phyloP scores from a whole-genome alignment of 1,140 invertebrate species.

The Dufourea novaeangliae region DNA sequence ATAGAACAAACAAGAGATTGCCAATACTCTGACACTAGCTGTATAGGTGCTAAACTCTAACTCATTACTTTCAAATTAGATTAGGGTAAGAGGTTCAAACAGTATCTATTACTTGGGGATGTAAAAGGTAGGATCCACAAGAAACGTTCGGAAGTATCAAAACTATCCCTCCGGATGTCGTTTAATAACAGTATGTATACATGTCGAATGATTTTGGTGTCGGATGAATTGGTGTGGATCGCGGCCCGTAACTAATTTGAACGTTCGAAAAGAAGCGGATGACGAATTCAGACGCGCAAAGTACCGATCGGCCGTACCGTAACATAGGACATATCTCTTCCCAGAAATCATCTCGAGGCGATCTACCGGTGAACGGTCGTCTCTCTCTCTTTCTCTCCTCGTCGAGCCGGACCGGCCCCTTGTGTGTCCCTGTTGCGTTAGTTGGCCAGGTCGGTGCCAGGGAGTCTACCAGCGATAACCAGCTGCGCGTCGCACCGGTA shows the following conservation, averaged over 20 bases:
- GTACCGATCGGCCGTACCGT: conserved; percentile 46
- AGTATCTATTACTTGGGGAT: too few relatives aligned
- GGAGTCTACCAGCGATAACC: conserved; percentile 71
- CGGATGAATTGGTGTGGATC: too few relatives aligned
- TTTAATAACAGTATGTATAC: too few relatives aligned
- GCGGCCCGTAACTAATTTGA: background rate
- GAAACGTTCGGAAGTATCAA: too few relatives aligned
- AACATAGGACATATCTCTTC: conserved; percentile 47
- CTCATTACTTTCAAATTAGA: too few relatives aligned
- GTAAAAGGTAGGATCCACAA: too few relatives aligned
- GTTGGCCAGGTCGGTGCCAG: conserved; percentile 72
- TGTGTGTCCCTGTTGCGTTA: conserved; percentile 58
- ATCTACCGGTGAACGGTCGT: conserved; percentile 52
- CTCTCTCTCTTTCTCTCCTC: conserved; percentile 27
- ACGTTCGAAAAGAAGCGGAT: background rate
- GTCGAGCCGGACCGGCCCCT: conserved; percentile 20
- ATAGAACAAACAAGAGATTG: too few relatives aligned
- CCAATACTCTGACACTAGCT: too few relatives aligned
- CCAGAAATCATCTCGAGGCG: conserved; percentile 40
- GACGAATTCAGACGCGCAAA: conserved; percentile 22
- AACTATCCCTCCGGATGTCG: too few relatives aligned
- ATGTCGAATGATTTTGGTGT: too few relatives aligned
- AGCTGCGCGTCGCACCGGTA: conserved; percentile 67
- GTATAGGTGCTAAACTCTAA: too few relatives aligned
- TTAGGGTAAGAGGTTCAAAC: too few relatives aligned